phyloP scores from a whole-genome alignment of 2,113 vertebrate species.

The Mus spicilegus region DNA sequence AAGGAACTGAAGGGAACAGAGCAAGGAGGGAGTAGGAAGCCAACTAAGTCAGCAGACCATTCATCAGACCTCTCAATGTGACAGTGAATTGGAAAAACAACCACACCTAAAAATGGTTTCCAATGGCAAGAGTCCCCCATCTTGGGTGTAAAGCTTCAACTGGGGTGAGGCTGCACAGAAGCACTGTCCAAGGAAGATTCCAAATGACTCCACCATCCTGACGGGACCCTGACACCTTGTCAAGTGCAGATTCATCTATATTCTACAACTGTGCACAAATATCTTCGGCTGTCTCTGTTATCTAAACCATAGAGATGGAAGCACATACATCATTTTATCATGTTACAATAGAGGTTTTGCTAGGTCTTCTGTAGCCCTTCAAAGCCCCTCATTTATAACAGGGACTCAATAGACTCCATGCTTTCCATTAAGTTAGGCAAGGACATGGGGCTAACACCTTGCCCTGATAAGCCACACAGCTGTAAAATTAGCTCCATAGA shows the following conservation, averaged over 20 bases:
- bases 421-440: not conserved
- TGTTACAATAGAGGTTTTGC: not conserved
- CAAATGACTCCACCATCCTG: not conserved
- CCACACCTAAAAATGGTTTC: not conserved
- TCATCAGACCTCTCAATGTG: not conserved
- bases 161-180: not conserved
- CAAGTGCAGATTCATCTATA: not conserved
- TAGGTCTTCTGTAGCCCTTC: not conserved
- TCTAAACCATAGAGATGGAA: not conserved
- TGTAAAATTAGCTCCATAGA: not conserved
- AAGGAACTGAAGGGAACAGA: not conserved
- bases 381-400: not conserved
- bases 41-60: not conserved
- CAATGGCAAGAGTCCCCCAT: not conserved
- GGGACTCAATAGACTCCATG: not conserved
- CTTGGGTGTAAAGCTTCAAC: not conserved
- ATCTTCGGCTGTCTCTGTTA: not conserved
- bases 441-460: not conserved
- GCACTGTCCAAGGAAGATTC: not conserved
- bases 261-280: not conserved
- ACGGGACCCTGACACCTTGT: not conserved
- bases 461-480: not conserved
- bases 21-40: not conserved
- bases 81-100: not conserved
- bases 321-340: not conserved